A percentile compares a stretch with the other conserved stretches of the same genome.
Evolutionary conservation across 2,888 invertebrate genomes (phyloP).

Genomic region (Meiosimyza platycephala): DNA sequence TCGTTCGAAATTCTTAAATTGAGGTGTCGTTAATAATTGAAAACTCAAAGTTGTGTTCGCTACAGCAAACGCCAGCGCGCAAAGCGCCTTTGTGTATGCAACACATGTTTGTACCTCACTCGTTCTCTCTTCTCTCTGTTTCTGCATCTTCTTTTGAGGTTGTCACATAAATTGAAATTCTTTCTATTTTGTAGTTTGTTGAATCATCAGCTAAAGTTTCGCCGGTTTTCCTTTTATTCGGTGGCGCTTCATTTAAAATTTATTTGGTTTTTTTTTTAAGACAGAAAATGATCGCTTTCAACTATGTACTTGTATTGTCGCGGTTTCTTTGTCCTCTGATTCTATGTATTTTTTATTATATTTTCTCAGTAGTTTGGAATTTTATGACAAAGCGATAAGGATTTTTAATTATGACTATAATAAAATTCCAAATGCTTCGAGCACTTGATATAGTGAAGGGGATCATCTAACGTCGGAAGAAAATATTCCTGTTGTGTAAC

Average conservation of each 20-base stretch:
- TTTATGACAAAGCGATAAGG: constrained; percentile 26
- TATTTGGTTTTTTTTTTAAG: neutral
- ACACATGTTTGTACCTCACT: neutral
- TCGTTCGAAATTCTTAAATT: too few species aligned
- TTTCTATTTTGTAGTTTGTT: constrained; percentile 22
- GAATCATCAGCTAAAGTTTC: constrained; percentile 12
- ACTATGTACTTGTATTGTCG: too few species aligned
- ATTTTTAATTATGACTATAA: constrained; percentile 25
- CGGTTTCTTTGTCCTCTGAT: neutral
- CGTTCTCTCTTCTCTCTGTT: neutral
- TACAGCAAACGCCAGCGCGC: too few species aligned
- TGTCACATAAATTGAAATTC: constrained; percentile 3
- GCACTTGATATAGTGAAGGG: too few species aligned
- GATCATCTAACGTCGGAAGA: too few species aligned
- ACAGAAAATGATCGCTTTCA: neutral
- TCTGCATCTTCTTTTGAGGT: neutral
- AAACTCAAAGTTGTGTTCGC: too few species aligned
- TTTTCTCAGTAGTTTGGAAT: constrained; percentile 15
- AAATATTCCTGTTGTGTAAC: too few species aligned
- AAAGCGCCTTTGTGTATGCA: neutral
- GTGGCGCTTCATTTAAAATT: neutral
- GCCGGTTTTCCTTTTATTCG: neutral
- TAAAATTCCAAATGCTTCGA: too few species aligned
- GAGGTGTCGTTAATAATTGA: too few species aligned
- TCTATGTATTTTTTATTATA: neutral